Conservation (phyloP, 2,797 vertebrate genomes). For the Myiothlypis chrysogaster region DNA sequence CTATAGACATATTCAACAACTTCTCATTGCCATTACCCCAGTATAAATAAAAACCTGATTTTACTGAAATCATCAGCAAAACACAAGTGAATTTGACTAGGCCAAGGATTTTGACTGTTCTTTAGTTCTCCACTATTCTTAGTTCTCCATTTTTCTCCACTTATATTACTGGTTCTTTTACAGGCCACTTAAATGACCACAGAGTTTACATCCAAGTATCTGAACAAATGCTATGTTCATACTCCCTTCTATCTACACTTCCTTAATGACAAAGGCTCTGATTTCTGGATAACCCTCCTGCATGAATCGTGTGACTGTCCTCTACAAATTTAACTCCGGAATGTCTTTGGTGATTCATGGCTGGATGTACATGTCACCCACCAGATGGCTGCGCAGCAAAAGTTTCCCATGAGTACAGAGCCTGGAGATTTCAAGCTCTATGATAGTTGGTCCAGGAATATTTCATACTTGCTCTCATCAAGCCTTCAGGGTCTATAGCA, state of each 20-base stretch:
- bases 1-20: neutral
- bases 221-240: neutral
- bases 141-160: neutral
- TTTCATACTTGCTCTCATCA: neutral
- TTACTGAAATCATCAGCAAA: neutral
- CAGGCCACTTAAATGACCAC: neutral
- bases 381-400: constrained; percentile 30
- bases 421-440: constrained; percentile 35
- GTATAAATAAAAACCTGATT: neutral
- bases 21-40: neutral
- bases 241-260: neutral
- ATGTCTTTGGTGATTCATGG: constrained; percentile 28
- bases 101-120: neutral
- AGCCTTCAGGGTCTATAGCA: constrained; percentile 20
- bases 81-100: neutral
- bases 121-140: neutral
- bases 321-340: neutral
- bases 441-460: constrained; percentile 12
- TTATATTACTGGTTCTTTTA: neutral
- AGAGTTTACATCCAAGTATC: neutral
- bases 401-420: neutral
- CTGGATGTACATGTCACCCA: constrained; percentile 33
- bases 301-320: neutral
- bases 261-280: neutral
- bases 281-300: neutral